Conservation (phyloP, 2,797 vertebrate species). For the Neosilurus mollespiculum region DNA sequence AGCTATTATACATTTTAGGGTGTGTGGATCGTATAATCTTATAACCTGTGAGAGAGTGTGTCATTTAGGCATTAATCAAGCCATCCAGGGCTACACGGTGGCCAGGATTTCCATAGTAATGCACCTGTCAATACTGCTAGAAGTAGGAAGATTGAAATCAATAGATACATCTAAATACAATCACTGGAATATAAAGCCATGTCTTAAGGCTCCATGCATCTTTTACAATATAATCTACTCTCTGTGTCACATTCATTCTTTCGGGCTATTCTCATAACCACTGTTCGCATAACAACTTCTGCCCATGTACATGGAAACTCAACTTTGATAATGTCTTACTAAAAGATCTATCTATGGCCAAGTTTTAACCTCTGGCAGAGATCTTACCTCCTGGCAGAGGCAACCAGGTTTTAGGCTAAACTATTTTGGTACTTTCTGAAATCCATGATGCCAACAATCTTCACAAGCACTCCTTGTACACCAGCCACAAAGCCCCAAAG, state of each 20-base stretch:
- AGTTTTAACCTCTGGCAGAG: constrained; percentile 55
- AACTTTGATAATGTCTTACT: constrained; percentile 2
- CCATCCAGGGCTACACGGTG: background rate
- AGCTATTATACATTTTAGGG: constrained; percentile 62
- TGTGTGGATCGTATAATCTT: constrained; percentile 65
- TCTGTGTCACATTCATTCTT: constrained; percentile 36
- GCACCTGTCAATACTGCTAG: constrained; percentile 71
- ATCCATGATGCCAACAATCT: constrained; percentile 4
- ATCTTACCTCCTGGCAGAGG: constrained; percentile 14
- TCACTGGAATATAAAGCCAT: constrained; percentile 16
- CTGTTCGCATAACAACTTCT: background rate
- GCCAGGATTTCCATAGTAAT: constrained; percentile 70
- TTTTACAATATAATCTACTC: constrained; percentile 24
- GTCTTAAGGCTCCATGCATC: constrained; percentile 1
- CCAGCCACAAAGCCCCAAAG: constrained; percentile 9
- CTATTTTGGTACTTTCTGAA: constrained; percentile 19
- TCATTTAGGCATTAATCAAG: constrained; percentile 54
- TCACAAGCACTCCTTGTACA: background rate
- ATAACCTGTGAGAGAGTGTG: constrained; percentile 52
- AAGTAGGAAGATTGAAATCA: constrained; percentile 45
- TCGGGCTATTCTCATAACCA: background rate
- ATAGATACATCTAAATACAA: constrained; percentile 30
- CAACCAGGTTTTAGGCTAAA: constrained; percentile 12
- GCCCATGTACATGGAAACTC: background rate
- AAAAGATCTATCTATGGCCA: constrained; percentile 2